These are phyloP conservation scores for Epizoanthus scotinus DNA, from an alignment of 92 coral and sea anemone species.

Conservation along the genomic window DNA sequence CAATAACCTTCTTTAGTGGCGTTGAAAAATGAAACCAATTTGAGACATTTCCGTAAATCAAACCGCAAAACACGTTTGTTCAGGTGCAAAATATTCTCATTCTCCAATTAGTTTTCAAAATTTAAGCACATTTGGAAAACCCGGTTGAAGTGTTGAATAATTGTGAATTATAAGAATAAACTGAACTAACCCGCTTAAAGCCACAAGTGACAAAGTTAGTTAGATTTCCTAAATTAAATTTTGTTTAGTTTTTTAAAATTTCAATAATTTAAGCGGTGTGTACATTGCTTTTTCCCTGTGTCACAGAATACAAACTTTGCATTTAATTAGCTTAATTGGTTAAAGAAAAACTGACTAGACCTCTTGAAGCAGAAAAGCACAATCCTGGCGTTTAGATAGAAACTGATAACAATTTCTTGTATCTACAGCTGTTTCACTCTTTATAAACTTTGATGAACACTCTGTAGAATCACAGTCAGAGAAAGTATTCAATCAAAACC, in stretches of 20 bases:
- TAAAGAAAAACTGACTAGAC: neutral
- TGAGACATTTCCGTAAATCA: neutral
- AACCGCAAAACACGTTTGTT: neutral
- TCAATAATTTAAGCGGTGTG: neutral
- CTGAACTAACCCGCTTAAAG: neutral
- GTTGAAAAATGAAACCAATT: neutral
- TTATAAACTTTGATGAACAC: neutral
- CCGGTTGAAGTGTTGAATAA: neutral
- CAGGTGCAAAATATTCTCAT: neutral
- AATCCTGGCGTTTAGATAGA: neutral
- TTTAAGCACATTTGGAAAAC: neutral
- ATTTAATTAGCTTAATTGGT: conserved; percentile 14
- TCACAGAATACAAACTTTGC: neutral
- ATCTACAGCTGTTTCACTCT: neutral
- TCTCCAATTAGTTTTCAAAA: too few species aligned
- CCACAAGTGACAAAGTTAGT: neutral
- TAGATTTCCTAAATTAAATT: neutral
- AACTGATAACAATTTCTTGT: neutral
- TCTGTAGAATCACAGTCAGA: neutral
- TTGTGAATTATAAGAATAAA: neutral
- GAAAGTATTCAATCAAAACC: too few species aligned
- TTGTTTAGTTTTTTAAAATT: neutral
- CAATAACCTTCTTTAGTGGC: neutral
- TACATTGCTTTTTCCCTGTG: neutral
- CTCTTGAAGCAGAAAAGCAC: neutral